These are phyloP conservation scores for Hofmannophila pseudospretella DNA, from an alignment of 2,888 invertebrate species.

Conservation along the genomic window DNA sequence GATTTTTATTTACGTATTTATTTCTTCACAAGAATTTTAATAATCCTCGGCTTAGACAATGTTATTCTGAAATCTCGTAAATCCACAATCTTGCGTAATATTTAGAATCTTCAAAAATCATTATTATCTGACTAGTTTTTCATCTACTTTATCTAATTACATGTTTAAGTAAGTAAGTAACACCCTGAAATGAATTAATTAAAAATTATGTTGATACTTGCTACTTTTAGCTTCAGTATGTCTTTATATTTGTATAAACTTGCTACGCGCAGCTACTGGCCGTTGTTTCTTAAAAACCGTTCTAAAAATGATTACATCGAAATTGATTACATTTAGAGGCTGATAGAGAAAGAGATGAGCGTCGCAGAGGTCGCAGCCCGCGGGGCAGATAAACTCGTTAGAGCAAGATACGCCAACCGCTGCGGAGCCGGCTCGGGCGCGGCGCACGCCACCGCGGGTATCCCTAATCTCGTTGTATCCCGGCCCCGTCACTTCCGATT, in stretches of 20 bases:
- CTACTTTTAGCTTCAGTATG: too few relatives aligned
- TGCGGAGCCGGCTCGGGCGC: slow-evolving; percentile 35
- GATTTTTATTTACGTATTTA: too few relatives aligned
- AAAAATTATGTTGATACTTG: too few relatives aligned
- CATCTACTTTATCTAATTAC: too few relatives aligned
- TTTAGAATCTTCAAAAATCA: too few relatives aligned
- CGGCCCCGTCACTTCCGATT: slow-evolving; percentile 63
- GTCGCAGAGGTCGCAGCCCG: slow-evolving; percentile 54
- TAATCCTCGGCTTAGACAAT: too few relatives aligned
- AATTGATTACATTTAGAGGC: slow-evolving; percentile 57
- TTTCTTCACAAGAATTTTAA: too few relatives aligned
- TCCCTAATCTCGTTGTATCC: slow-evolving; percentile 71
- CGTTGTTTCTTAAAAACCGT: slow-evolving; percentile 4
- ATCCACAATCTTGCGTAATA: too few relatives aligned
- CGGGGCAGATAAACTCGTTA: slow-evolving; percentile 77
- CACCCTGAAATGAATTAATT: too few relatives aligned
- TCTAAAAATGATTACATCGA: slow-evolving; percentile 25
- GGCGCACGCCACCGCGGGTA: slow-evolving; percentile 52
- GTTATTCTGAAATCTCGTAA: too few relatives aligned
- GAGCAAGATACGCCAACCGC: slow-evolving; percentile 56
- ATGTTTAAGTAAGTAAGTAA: too few relatives aligned
- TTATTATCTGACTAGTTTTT: too few relatives aligned
- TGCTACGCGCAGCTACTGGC: neutral
- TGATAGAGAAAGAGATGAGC: slow-evolving; percentile 63
- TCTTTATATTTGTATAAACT: neutral